Percentiles rank a stretch among this genome's conserved stretches.
Evolutionary conservation across 1,140 invertebrate species (phyloP).

Genomic region (Apis mellifera): DNA sequence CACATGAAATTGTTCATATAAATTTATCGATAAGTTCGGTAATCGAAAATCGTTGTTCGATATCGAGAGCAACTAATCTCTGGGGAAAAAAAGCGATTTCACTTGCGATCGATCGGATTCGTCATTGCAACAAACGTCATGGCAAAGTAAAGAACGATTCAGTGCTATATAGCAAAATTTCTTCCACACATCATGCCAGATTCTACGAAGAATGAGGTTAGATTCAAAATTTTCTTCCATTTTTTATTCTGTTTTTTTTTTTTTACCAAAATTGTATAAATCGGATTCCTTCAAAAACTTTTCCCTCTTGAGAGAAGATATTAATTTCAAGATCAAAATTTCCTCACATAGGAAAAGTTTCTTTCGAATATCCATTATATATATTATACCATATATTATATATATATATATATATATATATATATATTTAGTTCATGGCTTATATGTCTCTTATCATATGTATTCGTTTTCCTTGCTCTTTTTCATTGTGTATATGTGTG

Average conservation of each 20-base stretch:
- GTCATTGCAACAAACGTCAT: not conserved
- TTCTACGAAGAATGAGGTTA: slow-evolving; percentile 5
- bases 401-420: slow-evolving; percentile 50
- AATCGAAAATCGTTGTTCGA: not conserved
- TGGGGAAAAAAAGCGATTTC: not conserved
- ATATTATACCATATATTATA: slow-evolving; percentile 38
- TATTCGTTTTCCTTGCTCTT: not conserved
- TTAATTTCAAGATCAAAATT: slow-evolving; percentile 15
- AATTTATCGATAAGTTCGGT: not conserved
- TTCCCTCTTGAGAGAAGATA: slow-evolving; percentile 17
- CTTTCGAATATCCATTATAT: slow-evolving; percentile 11
- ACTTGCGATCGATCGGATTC: slow-evolving; percentile 12
- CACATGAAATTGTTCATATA: not conserved
- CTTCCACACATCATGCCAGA: slow-evolving; percentile 7
- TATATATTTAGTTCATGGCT: slow-evolving; percentile 33
- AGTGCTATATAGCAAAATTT: slow-evolving; percentile 4
- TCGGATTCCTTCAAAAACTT: slow-evolving; percentile 2
- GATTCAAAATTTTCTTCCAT: not conserved
- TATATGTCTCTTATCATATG: not conserved
- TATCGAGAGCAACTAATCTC: not conserved
- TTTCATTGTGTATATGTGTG: not conserved
- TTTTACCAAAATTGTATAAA: not conserved
- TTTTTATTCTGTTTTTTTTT: not conserved
- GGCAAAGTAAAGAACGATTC: slow-evolving; percentile 5
- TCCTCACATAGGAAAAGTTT: not conserved